These are phyloP conservation scores for Neoitamus cyanurus DNA, from an alignment of 2,888 invertebrate genomes.

Conservation along the genomic window DNA sequence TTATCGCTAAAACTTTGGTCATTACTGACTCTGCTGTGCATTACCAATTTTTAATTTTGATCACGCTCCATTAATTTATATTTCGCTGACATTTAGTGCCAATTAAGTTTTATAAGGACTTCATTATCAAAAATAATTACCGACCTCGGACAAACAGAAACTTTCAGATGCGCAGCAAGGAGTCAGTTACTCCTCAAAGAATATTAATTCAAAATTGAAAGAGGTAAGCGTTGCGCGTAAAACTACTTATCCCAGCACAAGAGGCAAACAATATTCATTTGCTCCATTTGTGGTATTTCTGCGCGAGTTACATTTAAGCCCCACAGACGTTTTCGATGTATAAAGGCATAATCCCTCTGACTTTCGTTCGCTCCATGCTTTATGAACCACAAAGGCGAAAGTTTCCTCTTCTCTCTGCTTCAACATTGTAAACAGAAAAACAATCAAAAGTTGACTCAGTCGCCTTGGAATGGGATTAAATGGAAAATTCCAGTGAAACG, in stretches of 20 bases:
- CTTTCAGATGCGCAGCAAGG: background rate
- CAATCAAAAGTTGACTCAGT: background rate
- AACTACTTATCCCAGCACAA: background rate
- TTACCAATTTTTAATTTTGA: too few species aligned
- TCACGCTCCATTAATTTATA: too few species aligned
- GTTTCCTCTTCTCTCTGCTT: background rate
- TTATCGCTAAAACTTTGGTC: too few species aligned
- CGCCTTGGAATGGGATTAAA: background rate
- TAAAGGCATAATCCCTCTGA: background rate
- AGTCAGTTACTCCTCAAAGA: background rate
- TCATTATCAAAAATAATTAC: background rate
- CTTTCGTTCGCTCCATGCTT: background rate
- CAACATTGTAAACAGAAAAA: background rate
- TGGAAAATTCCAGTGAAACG: constrained; percentile 1
- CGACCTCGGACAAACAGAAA: background rate
- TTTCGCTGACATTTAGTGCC: background rate
- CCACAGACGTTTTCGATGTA: background rate
- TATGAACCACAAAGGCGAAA: background rate
- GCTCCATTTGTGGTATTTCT: background rate
- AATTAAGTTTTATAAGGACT: background rate
- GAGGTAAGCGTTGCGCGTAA: background rate
- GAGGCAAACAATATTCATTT: background rate
- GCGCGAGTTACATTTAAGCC: background rate
- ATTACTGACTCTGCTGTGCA: too few species aligned
- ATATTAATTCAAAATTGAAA: background rate